Evolutionary conservation across 2,113 vertebrate genomes (phyloP).

Genomic region (Prunella himalayana): DNA sequence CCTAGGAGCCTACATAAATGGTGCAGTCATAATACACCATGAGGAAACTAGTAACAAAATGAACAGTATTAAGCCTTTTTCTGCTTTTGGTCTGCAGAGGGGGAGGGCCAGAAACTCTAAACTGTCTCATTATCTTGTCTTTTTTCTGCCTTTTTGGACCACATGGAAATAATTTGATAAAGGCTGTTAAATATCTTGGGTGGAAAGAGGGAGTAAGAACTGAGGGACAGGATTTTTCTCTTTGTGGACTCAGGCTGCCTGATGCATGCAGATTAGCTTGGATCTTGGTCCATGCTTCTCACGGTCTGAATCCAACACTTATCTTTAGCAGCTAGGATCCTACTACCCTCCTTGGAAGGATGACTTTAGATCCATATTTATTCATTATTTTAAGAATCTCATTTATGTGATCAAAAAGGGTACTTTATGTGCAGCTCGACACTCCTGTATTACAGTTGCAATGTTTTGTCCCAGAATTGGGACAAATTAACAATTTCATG

Average conservation of each 20-base stretch:
- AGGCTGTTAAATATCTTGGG: not conserved
- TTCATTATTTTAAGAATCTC: not conserved
- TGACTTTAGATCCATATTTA: not conserved
- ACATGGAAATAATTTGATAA: not conserved
- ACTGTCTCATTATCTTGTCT: not conserved
- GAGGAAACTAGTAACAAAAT: not conserved
- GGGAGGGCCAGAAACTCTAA: not conserved
- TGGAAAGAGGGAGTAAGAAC: not conserved
- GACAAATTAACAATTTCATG: constrained; percentile 57
- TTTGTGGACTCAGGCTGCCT: not conserved
- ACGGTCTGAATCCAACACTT: not conserved
- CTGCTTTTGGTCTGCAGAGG: not conserved
- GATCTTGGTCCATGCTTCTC: not conserved
- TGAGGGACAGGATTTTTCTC: not conserved
- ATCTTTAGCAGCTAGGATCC: not conserved
- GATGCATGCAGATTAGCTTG: not conserved
- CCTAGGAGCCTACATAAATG: not conserved
- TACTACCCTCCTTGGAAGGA: not conserved
- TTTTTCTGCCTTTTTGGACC: not conserved
- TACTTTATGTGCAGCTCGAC: not conserved
- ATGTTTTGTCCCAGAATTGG: constrained; percentile 7
- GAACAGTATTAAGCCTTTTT: not conserved
- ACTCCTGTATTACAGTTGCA: not conserved
- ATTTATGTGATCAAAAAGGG: not conserved
- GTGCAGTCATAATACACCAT: not conserved